A percentile compares a stretch with the other conserved stretches of the same genome.
Evolutionary conservation across 2,797 vertebrate genomes (phyloP).

Genomic region (Neostethus bicornis): DNA sequence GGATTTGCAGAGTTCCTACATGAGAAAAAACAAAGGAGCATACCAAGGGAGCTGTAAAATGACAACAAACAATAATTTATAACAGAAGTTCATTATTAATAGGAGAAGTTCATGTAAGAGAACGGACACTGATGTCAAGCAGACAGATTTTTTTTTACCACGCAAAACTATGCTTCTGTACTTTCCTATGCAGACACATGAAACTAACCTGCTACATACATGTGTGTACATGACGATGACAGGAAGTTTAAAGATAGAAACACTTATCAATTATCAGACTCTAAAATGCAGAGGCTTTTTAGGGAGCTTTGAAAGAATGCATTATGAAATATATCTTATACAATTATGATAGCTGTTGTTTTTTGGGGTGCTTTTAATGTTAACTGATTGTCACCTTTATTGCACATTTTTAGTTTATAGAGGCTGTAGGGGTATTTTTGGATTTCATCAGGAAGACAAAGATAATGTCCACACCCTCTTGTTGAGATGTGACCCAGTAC

Average conservation of each 20-base stretch:
- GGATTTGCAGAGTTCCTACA: conserved; percentile 34
- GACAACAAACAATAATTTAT: conserved; percentile 23
- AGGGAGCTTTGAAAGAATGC: neutral
- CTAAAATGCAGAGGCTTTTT: neutral
- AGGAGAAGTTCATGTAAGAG: conserved; percentile 12
- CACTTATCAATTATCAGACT: neutral
- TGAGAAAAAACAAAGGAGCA: conserved; percentile 48
- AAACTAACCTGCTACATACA: neutral
- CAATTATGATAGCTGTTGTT: neutral
- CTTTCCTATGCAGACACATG: conserved; percentile 6
- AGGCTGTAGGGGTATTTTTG: no score
- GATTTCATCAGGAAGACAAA: no score
- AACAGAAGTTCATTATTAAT: conserved; percentile 31
- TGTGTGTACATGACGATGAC: neutral
- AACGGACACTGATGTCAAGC: conserved; percentile 13
- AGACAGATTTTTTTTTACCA: conserved; percentile 5
- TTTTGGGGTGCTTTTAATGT: neutral
- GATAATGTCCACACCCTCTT: neutral
- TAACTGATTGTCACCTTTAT: neutral
- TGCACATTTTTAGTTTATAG: no score
- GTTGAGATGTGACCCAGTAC: no score
- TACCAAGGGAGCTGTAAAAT: conserved; percentile 32
- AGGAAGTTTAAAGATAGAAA: neutral
- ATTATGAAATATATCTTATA: no score
- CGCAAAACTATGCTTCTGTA: no score